Evolutionary conservation across 2,797 vertebrate species (phyloP), one percentile per base, ranked within the genome.

Genomic region (Tapera naevia): DNA sequence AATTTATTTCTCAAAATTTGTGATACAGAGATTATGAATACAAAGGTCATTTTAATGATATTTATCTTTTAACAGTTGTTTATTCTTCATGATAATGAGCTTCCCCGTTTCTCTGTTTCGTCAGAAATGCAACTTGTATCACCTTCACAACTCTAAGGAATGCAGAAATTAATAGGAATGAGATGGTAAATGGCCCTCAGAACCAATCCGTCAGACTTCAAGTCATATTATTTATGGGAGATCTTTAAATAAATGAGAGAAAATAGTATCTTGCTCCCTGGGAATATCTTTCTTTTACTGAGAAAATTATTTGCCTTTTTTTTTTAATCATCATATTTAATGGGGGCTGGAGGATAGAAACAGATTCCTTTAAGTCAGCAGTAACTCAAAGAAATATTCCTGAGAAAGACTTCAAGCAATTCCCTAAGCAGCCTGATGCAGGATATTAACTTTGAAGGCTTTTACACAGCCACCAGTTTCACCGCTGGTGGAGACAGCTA

Each of bases 351-450:
- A 92, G 93, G 69, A 75, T 92, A 78, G 75, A 93, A 95, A 92
- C 32, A 53, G 75, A 86, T 92, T 93, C 57, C 91, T 93, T 91
- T 87, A 91, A 95, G 95, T 95, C 95, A 95, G 93, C 91, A 95
- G 39, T 91, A 95, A 91, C 79, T 93, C 87, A 86, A 80, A 89
- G 84, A 95, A 88, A 83, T 94, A 93, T 94, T 95, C 79, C 87
- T 94, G 91, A 95, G 95, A 96, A 96, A 95, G 62, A 92, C 62
- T 95, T 95, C 58, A 80, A 88, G 94, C 79, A 96, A 96, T 93
- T 97, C 96, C 93, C 95, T 89, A 35, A 92, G 87, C 91, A 94
- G 75, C 73, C 62, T 95, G 91, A 93, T 79, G 91, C 87, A 80
- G 75, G 75, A 96, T 92, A 71, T 89, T 79, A 97, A 86, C 82